phyloP scores from a whole-genome alignment of 2,888 invertebrate species.

The Ormyrus thymus region DNA sequence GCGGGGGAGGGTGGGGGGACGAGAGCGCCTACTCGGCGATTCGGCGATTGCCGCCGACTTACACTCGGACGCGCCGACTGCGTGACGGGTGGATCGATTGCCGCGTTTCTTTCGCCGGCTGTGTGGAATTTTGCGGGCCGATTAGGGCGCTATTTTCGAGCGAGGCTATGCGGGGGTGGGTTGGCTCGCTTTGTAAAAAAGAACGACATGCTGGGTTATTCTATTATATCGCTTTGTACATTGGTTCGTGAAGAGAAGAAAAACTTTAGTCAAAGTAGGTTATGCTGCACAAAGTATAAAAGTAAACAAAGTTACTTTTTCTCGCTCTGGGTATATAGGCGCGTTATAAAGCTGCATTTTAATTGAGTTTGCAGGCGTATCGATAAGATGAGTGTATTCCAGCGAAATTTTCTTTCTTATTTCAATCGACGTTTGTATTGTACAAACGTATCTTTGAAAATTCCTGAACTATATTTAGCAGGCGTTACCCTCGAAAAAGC shows the following conservation, averaged over 20 bases:
- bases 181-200: neutral
- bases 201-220: neutral
- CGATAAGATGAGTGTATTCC: neutral
- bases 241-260: neutral
- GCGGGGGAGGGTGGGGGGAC: too few relatives aligned
- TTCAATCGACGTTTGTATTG: too few relatives aligned
- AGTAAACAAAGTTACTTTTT: conserved; percentile 12
- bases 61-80: neutral
- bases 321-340: neutral
- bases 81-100: neutral
- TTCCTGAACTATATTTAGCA: too few relatives aligned
- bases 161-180: neutral
- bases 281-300: conserved; percentile 14
- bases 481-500: too few relatives aligned
- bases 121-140: neutral
- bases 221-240: neutral
- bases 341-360: neutral
- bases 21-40: too few relatives aligned
- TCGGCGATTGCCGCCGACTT: too few relatives aligned
- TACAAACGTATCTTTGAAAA: too few relatives aligned
- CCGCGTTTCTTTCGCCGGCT: neutral
- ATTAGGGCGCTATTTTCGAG: neutral
- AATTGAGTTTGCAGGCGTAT: conserved; percentile 2
- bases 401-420: too few relatives aligned
- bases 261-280: conserved; percentile 21